Evolutionary conservation across 2,888 invertebrate species (phyloP), one percentile per base, ranked within the genome.

Genomic region (Marasmarcha lunaedactyla): DNA sequence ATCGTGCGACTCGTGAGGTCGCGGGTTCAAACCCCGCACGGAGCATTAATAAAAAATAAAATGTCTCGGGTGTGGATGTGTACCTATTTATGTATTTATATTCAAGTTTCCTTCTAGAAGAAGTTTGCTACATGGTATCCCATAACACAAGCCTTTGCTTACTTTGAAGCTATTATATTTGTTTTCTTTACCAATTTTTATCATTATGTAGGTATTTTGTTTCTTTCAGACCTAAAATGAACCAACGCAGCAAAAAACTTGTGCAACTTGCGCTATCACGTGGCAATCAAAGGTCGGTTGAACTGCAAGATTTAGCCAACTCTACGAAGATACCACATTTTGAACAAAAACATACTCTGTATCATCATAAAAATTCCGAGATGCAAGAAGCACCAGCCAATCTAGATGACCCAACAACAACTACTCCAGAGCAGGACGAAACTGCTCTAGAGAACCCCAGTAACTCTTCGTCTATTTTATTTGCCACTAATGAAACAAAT

Each of bases 241-340:
- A 41, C 35, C 41, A 41, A 41, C 41, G 41, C 37, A 33, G 41
- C 34, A 37, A 37, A 41, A 36, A 41, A 20, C 20, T 20, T 20
- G 20, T 20, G 20, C 20, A 5, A 14, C 37, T 41, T 37, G 41
- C 36, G 27, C 41, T 41, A 27, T 36, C 36, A 36, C 26, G n/a
- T 14, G 36, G 15, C 30, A 41, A 27, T 37, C 13, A 41, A 35
- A 41, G 33, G 33, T 41, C 37, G 33, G 15, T 33, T 37, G 37
- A 41, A 41, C 37, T 41, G 33, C 38, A 38, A 38, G 14, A 33
- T 33, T 25, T 33, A 38, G 13, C 26, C 12, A 38, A 15, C 38
- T 33, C 2, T 14, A 38, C 33, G 20, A 33, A 13, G 15, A 20
- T 38, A 13, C 34, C 9, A 33, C 11, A 33, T 38, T 38, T 20